Conservation (phyloP, 1,140 invertebrate species). For the Leguminivora glycinivorella region DNA sequence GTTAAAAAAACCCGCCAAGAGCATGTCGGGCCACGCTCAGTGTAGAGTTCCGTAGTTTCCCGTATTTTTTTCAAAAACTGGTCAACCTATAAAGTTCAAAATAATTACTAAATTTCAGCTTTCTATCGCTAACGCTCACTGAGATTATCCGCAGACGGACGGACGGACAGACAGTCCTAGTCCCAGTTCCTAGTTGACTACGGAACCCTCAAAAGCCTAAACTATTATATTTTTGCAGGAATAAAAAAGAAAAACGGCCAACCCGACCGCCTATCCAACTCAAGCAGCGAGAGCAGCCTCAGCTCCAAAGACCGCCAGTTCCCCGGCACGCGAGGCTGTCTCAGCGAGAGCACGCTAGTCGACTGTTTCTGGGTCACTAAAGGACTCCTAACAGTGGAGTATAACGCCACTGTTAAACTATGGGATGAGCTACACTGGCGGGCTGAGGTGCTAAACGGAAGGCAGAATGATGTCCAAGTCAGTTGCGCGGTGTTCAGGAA, state of each 20-base stretch:
- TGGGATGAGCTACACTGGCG: constrained; percentile 55
- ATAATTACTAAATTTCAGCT: too few relatives aligned
- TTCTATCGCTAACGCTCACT: too few relatives aligned
- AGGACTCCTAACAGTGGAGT: constrained; percentile 60
- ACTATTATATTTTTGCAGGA: constrained; percentile 37
- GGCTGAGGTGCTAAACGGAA: constrained; percentile 49
- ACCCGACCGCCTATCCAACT: constrained; percentile 48
- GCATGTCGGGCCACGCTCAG: too few relatives aligned
- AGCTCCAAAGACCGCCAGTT: constrained; percentile 47
- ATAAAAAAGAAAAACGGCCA: constrained; percentile 52
- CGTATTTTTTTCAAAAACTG: too few relatives aligned
- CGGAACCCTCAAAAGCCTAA: neutral
- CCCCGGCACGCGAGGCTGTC: constrained; percentile 38
- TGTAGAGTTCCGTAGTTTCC: too few relatives aligned
- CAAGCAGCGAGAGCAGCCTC: constrained; percentile 55
- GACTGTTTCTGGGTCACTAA: constrained; percentile 57
- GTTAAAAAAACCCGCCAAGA: too few relatives aligned
- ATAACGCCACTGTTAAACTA: constrained; percentile 61
- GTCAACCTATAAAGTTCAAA: too few relatives aligned
- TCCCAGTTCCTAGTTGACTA: too few relatives aligned
- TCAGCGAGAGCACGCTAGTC: constrained; percentile 51
- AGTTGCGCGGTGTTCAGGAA: constrained; percentile 58
- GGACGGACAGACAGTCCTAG: too few relatives aligned
- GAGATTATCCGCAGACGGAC: too few relatives aligned
- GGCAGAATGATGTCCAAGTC: constrained; percentile 51